Conservation (phyloP, 1,140 invertebrate genomes). For the Colletes gigas region DNA sequence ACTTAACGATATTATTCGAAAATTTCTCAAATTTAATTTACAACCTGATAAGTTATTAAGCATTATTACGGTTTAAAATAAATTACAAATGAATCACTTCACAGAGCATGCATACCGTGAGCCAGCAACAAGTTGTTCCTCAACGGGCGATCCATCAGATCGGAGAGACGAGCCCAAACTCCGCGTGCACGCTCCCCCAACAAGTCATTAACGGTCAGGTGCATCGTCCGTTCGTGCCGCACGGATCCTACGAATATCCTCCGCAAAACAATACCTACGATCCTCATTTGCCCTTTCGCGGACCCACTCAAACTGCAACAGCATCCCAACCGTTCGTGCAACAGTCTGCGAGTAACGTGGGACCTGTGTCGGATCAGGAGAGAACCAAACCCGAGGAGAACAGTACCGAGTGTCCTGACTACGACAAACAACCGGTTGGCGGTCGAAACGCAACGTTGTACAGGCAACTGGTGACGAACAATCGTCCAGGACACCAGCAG, state of each 20-base stretch:
- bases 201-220: conserved; percentile 27
- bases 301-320: no score
- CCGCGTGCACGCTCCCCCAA: conserved; percentile 18
- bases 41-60: no score
- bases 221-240: conserved; percentile 61
- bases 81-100: conserved; percentile 1
- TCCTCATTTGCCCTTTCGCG: not conserved
- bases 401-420: not conserved
- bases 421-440: conserved; percentile 57
- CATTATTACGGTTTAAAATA: not conserved
- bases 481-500: not conserved
- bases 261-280: not conserved
- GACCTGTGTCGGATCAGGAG: not conserved
- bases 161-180: conserved; percentile 29
- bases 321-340: not conserved
- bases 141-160: conserved; percentile 12
- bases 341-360: not conserved
- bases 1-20: not conserved
- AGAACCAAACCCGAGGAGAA: not conserved
- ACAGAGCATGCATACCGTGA: not conserved
- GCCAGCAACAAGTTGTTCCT: conserved; percentile 44
- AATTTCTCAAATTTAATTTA: no score
- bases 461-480: conserved; percentile 3
- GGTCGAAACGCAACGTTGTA: conserved; percentile 40
- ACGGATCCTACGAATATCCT: not conserved